These are phyloP conservation scores for Cavia porcellus DNA, from an alignment of 2,113 vertebrate genomes.

Conservation along the genomic window DNA sequence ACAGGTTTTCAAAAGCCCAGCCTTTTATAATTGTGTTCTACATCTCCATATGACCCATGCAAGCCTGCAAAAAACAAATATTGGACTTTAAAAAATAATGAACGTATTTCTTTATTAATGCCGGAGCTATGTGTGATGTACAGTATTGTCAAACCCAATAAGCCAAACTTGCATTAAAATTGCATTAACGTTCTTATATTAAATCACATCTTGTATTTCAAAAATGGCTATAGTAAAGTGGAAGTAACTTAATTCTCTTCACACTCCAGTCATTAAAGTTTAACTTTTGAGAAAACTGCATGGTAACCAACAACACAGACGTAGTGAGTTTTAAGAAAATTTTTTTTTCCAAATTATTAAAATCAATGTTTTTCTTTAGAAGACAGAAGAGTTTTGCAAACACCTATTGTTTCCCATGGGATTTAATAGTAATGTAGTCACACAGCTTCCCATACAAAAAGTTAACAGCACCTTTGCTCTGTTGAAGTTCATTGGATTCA, in stretches of 20 bases:
- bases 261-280: constrained; percentile 74
- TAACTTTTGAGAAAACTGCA: constrained; percentile 74
- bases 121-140: constrained; percentile 80
- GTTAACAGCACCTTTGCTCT: constrained; percentile 69
- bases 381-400: constrained; percentile 60
- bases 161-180: constrained; percentile 85
- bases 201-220: constrained; percentile 82
- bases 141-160: constrained; percentile 84
- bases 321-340: constrained; percentile 17
- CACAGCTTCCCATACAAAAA: constrained; percentile 64
- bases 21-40: constrained; percentile 71
- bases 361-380: constrained; percentile 62
- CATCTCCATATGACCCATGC: constrained; percentile 46
- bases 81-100: constrained; percentile 82
- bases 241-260: constrained; percentile 82
- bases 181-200: constrained; percentile 83
- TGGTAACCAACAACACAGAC: constrained; percentile 24
- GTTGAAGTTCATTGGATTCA: constrained; percentile 74
- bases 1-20: constrained; percentile 45
- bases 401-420: constrained; percentile 7
- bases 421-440: constrained; percentile 77
- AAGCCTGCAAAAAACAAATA: constrained; percentile 79
- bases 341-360: constrained; percentile 69
- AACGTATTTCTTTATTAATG: constrained; percentile 84
- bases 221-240: constrained; percentile 77